Conservation (phyloP, 2,888 invertebrate genomes). For the Pachycephus smyrnensis region DNA sequence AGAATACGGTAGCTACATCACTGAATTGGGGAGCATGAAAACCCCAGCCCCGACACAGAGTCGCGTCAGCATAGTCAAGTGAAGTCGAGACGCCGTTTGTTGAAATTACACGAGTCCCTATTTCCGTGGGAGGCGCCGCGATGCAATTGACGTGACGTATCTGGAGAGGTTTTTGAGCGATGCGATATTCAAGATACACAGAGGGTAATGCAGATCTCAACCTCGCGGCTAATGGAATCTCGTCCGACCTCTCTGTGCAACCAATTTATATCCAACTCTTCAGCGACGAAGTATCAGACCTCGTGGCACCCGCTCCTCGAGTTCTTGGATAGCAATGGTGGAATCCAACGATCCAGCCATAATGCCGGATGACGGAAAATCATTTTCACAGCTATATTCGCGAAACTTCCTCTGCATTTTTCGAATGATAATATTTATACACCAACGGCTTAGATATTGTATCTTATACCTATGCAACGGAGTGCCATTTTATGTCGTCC, state of each 20-base stretch:
- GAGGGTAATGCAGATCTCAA: background rate
- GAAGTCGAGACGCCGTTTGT: background rate
- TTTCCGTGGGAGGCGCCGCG: background rate
- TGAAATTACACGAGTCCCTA: background rate
- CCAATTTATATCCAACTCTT: background rate
- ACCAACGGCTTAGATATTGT: background rate
- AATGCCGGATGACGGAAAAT: background rate
- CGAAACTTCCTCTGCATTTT: constrained; percentile 7
- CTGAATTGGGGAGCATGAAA: background rate
- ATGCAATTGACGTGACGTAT: background rate
- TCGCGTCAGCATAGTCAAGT: background rate
- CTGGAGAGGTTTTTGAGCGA: background rate
- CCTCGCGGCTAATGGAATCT: background rate
- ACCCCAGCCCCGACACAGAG: background rate
- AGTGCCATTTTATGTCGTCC: background rate
- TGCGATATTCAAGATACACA: background rate
- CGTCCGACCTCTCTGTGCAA: background rate
- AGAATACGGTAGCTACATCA: background rate
- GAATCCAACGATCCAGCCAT: background rate
- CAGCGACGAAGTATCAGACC: background rate
- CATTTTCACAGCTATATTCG: background rate
- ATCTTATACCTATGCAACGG: background rate
- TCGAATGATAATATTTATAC: constrained; percentile 22
- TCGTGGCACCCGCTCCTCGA: background rate
- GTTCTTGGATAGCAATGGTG: background rate